A percentile compares a stretch with the other conserved stretches of the same genome.
These are phyloP conservation scores for Peucedramus taeniatus DNA, from an alignment of 2,113 vertebrate species.

Conservation along the genomic window DNA sequence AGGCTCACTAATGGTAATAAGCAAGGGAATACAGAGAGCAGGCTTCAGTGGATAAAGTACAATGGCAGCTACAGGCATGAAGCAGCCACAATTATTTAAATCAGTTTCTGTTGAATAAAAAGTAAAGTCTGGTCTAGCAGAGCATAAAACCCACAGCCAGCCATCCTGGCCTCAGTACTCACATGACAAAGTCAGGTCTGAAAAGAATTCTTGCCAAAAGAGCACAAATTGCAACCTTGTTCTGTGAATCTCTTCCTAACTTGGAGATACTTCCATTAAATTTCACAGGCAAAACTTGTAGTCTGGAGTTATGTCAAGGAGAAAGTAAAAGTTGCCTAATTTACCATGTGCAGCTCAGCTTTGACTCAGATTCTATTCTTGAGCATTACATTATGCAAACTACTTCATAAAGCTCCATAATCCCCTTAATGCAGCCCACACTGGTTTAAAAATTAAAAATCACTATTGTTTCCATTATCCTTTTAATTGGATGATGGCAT, in stretches of 20 bases:
- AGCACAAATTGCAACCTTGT: neutral
- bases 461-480: constrained; percentile 31
- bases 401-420: constrained; percentile 31
- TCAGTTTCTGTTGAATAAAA: neutral
- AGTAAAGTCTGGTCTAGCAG: neutral
- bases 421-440: constrained; percentile 28
- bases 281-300: neutral
- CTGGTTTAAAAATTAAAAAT: constrained; percentile 33
- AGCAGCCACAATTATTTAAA: neutral
- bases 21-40: neutral
- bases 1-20: neutral
- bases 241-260: neutral
- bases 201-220: neutral
- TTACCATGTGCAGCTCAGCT: neutral
- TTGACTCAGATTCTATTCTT: constrained; percentile 55
- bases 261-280: neutral
- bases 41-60: neutral
- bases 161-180: neutral
- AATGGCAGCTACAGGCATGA: neutral
- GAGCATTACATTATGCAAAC: constrained; percentile 28
- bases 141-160: neutral
- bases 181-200: neutral
- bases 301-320: neutral
- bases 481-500: constrained; percentile 48
- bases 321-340: constrained; percentile 27